Percentiles rank a stretch among this genome's conserved stretches.
Conservation (phyloP, 2,113 vertebrate species). For the Dascyllus trimaculatus region DNA sequence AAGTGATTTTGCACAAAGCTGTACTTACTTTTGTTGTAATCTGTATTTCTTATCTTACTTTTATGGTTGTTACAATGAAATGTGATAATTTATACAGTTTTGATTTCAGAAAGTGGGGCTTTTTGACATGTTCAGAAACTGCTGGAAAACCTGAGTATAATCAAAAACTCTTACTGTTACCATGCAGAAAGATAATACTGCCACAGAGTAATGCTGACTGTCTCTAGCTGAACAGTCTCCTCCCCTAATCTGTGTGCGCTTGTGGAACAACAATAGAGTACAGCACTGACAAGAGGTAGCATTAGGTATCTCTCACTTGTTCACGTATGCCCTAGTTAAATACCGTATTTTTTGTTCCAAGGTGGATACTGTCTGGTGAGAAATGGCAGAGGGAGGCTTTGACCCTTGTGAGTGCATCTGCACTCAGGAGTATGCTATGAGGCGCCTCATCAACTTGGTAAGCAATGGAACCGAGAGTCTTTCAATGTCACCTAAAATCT, state of each 20-base stretch:
- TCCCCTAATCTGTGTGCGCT: slow-evolving; percentile 39
- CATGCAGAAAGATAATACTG: background rate
- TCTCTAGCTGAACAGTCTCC: slow-evolving; percentile 44
- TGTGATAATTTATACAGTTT: too few relatives aligned
- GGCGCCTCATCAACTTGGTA: slow-evolving; percentile 97
- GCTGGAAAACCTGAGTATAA: background rate
- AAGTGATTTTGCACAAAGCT: too few relatives aligned
- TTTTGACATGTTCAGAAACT: background rate
- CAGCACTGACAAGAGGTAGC: slow-evolving; percentile 29
- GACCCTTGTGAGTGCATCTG: slow-evolving; percentile 99
- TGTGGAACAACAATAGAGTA: slow-evolving; percentile 40
- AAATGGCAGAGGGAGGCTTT: slow-evolving; percentile 97
- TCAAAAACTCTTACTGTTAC: background rate
- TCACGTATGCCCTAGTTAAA: slow-evolving; percentile 17
- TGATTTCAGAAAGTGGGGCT: too few relatives aligned
- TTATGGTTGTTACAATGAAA: too few relatives aligned
- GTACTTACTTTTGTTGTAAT: too few relatives aligned
- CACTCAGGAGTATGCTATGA: slow-evolving; percentile 96
- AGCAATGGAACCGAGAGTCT: slow-evolving; percentile 58
- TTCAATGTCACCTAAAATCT: background rate
- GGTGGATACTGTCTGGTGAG: slow-evolving; percentile 57
- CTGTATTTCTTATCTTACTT: too few relatives aligned
- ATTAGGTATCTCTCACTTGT: slow-evolving; percentile 47
- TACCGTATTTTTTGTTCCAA: slow-evolving; percentile 25
- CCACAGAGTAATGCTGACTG: slow-evolving; percentile 7